phyloP scores from a whole-genome alignment of 2,797 vertebrate species.

The Coendou prehensilis region DNA sequence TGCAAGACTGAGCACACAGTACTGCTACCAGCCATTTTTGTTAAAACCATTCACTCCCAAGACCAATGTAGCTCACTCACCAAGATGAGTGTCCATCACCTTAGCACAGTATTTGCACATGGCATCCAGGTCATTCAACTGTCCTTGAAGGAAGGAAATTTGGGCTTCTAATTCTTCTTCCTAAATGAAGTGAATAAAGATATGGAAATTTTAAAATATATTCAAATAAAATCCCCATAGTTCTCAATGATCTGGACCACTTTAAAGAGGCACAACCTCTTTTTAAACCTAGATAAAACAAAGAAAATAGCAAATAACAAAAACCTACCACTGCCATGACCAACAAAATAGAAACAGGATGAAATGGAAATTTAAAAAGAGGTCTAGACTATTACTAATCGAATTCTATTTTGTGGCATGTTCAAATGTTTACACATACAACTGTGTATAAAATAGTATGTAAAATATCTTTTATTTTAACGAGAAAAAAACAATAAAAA shows the following conservation, averaged over 20 bases:
- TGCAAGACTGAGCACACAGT: neutral
- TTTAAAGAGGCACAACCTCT: neutral
- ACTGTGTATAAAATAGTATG: neutral
- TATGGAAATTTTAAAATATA: neutral
- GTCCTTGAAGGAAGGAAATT: constrained; percentile 98
- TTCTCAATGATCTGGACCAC: neutral
- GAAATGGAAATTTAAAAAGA: neutral
- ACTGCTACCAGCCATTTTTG: accelerated
- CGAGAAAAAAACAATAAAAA: neutral
- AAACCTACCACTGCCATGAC: neutral
- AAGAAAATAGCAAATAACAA: neutral
- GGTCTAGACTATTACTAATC: neutral
- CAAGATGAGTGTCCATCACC: constrained; percentile 98
- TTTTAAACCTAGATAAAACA: constrained; percentile 34
- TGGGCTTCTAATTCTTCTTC: constrained; percentile 98
- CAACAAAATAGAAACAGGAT: neutral
- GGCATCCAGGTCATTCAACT: constrained; percentile 98
- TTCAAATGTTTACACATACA: neutral
- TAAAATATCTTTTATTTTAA: neutral
- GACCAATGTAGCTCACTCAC: constrained; percentile 89
- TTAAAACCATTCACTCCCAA: accelerated
- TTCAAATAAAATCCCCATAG: constrained; percentile 46
- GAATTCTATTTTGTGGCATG: neutral
- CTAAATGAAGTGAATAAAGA: constrained; percentile 86
- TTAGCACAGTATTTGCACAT: constrained; percentile 99